A percentile compares a stretch with the other conserved stretches of the same genome.
Conservation (phyloP, 2,888 invertebrate species). For the Dicyrtoma fusca region DNA sequence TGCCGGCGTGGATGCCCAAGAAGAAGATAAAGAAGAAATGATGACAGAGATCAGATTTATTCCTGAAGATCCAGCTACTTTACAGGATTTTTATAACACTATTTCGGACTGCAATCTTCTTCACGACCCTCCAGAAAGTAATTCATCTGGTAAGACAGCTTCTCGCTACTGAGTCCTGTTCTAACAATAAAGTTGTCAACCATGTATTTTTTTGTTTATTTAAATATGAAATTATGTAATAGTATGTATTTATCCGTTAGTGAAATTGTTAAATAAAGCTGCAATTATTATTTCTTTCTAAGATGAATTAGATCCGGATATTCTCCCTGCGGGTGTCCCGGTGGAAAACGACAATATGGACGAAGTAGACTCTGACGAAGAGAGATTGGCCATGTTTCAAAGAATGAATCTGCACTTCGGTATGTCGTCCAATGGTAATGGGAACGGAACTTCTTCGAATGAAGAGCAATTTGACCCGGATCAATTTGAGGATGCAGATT, state of each 20-base stretch:
- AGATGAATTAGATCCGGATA: slow-evolving; percentile 45
- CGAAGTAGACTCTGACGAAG: slow-evolving; percentile 39
- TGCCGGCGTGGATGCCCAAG: slow-evolving; percentile 48
- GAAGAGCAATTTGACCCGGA: slow-evolving; percentile 26
- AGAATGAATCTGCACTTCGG: slow-evolving; percentile 48
- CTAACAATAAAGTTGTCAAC: background rate
- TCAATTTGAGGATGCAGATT: slow-evolving; percentile 42
- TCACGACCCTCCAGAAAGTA: slow-evolving; percentile 77
- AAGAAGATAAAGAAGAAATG: slow-evolving; percentile 64
- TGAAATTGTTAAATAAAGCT: slow-evolving; percentile 47
- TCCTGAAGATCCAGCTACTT: slow-evolving; percentile 67
- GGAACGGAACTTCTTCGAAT: slow-evolving; percentile 1
- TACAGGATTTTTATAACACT: slow-evolving; percentile 73
- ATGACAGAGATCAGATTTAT: slow-evolving; percentile 74
- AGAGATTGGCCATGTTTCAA: slow-evolving; percentile 44
- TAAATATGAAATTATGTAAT: background rate
- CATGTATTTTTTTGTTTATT: background rate
- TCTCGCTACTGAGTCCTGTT: no score
- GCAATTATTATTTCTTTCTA: no score
- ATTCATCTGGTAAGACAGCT: slow-evolving; percentile 61
- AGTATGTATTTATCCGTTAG: background rate
- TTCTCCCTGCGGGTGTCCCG: slow-evolving; percentile 31
- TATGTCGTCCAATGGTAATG: slow-evolving; percentile 3
- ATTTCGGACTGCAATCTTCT: slow-evolving; percentile 77
- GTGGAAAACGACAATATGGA: slow-evolving; percentile 41